Evolutionary conservation across 2,888 invertebrate genomes (phyloP).

Genomic region (Agrenia bidenticulata): DNA sequence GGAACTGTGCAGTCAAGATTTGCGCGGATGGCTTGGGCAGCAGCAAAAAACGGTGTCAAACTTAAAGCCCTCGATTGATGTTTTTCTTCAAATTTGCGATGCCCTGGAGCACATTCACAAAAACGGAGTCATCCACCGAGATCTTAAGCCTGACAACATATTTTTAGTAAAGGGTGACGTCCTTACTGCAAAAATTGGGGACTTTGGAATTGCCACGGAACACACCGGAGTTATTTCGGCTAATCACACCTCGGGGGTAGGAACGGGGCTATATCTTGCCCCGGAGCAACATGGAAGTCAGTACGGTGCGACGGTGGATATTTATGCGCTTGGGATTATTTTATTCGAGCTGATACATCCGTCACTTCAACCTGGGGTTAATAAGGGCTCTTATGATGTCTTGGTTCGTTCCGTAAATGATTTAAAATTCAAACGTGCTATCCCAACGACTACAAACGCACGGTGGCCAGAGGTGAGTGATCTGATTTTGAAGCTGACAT

Average conservation of each 20-base stretch:
- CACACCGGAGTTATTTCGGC: neutral
- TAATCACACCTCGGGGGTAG: neutral
- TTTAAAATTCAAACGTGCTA: neutral
- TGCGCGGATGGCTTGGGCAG: neutral
- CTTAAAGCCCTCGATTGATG: neutral
- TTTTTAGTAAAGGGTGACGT: neutral
- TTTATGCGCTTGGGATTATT: constrained; percentile 10
- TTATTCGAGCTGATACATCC: constrained; percentile 4
- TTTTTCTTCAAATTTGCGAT: neutral
- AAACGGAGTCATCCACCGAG: neutral
- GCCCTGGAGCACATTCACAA: neutral
- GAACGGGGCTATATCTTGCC: constrained; percentile 3
- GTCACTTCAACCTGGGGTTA: neutral
- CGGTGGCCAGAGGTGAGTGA: neutral
- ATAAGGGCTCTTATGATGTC: no score
- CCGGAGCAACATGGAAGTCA: neutral
- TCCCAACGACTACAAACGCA: neutral
- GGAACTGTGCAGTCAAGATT: constrained; percentile 8
- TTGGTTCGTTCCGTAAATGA: neutral
- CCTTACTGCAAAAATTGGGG: neutral
- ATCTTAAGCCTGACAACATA: constrained; percentile 5
- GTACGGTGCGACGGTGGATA: constrained; percentile 1
- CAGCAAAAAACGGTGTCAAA: neutral
- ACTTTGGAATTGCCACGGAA: constrained; percentile 3
- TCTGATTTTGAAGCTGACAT: constrained; percentile 2